phyloP scores from a whole-genome alignment of 37 sponge, comb jelly and placozoan species.

The Theonella swinhoei region DNA sequence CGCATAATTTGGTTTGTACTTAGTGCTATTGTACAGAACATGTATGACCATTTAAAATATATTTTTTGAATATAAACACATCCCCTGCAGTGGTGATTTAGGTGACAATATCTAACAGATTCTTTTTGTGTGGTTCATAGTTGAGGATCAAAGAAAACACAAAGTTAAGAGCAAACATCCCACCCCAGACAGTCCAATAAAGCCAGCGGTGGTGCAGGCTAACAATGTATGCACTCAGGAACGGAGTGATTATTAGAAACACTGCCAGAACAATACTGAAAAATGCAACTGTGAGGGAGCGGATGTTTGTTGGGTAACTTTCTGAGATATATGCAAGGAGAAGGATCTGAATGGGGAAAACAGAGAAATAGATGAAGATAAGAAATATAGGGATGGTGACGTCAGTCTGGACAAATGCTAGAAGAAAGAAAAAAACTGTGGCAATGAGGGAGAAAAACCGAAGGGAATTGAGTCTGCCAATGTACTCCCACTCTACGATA shows the following conservation, averaged over 20 bases:
- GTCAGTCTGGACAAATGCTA: conserved; percentile 23
- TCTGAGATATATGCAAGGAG: conserved; percentile 49
- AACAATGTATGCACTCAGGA: conserved; percentile 21
- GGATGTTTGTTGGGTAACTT: conserved; percentile 42
- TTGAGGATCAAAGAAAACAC: neutral
- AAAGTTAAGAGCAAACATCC: too few relatives aligned
- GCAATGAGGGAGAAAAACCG: conserved; percentile 24
- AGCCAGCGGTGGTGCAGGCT: conserved; percentile 28
- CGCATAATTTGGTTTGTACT: too few relatives aligned
- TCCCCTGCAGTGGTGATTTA: too few relatives aligned
- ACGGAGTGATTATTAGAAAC: conserved; percentile 7
- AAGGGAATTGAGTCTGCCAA: conserved; percentile 49
- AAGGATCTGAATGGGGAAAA: conserved; percentile 16
- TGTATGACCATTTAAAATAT: too few relatives aligned
- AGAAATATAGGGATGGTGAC: conserved; percentile 32
- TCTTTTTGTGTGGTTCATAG: too few relatives aligned
- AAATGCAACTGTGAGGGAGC: conserved; percentile 8
- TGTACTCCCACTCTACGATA: conserved; percentile 56
- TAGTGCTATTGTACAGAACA: too few relatives aligned
- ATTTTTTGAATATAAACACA: too few relatives aligned
- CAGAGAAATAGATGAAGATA: conserved; percentile 42
- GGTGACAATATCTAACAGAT: too few relatives aligned
- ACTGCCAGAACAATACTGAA: neutral
- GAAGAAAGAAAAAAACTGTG: conserved; percentile 22
- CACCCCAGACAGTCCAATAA: conserved; percentile 32